Conservation (phyloP, 1,140 invertebrate genomes). For the Zophobas morio region DNA sequence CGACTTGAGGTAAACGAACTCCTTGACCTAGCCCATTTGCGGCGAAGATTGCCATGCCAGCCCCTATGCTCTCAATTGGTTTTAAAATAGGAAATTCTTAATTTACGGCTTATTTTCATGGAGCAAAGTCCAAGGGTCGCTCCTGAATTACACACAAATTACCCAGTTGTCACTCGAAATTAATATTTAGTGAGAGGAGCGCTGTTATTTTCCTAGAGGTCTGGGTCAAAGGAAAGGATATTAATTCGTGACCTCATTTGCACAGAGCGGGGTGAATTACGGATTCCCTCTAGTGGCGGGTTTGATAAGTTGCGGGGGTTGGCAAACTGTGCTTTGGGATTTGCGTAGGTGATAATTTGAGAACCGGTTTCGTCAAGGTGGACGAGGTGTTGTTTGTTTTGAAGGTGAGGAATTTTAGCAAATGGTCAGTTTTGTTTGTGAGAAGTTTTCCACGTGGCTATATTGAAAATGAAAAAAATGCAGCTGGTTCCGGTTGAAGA, state of each 20-base stretch:
- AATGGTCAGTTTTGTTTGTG: too few species aligned
- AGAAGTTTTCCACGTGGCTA: too few species aligned
- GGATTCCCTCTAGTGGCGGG: too few species aligned
- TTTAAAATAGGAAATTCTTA: conserved; percentile 49
- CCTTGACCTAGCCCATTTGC: conserved; percentile 27
- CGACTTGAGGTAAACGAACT: conserved; percentile 37
- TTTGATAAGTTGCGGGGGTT: background rate
- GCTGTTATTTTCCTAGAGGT: conserved; percentile 36
- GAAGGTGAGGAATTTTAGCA: too few species aligned
- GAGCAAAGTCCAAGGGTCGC: conserved; percentile 50
- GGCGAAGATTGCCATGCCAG: conserved; percentile 6
- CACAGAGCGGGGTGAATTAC: background rate
- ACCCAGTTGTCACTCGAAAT: conserved; percentile 39
- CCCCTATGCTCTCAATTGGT: conserved; percentile 10
- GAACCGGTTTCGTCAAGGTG: too few species aligned
- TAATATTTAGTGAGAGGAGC: conserved; percentile 33
- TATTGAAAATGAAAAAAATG: too few species aligned
- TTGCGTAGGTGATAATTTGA: too few species aligned
- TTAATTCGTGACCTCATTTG: conserved; percentile 20
- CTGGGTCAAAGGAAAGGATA: conserved; percentile 21
- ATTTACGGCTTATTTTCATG: conserved; percentile 41
- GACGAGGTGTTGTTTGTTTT: too few species aligned
- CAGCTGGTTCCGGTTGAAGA: too few species aligned
- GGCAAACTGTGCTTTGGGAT: background rate
- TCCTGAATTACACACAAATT: conserved; percentile 37